Conservation (phyloP, 1,140 invertebrate species). For the Leptopilina clavipes region DNA sequence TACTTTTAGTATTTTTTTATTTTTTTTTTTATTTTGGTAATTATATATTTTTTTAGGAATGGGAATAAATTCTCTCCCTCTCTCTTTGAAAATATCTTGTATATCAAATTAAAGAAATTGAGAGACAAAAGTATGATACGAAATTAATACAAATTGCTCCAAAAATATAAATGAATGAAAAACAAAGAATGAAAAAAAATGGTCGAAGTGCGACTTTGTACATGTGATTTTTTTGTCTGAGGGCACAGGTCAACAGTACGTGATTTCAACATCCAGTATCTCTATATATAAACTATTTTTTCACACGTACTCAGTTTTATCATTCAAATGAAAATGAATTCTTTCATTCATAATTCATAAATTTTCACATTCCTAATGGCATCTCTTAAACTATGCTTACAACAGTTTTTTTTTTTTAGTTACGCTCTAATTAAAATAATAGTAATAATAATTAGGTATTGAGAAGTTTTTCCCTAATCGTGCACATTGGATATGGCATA, state of each 20-base stretch:
- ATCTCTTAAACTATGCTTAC: constrained; percentile 65
- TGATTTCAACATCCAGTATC: constrained; percentile 69
- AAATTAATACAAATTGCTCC: constrained; percentile 24
- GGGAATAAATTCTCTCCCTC: too few species aligned
- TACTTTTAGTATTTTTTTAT: too few species aligned
- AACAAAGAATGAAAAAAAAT: constrained; percentile 53
- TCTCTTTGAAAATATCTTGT: too few species aligned
- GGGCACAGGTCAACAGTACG: constrained; percentile 66
- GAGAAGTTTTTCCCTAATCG: constrained; percentile 68
- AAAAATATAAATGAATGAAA: constrained; percentile 27
- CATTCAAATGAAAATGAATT: constrained; percentile 63
- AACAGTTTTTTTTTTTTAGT: constrained; percentile 59
- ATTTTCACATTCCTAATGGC: constrained; percentile 62
- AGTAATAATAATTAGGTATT: constrained; percentile 61
- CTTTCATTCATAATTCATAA: constrained; percentile 61
- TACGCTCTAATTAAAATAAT: constrained; percentile 71
- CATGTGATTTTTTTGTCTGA: constrained; percentile 59
- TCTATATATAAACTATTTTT: constrained; percentile 64
- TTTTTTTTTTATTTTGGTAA: too few species aligned
- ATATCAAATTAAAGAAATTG: too few species aligned
- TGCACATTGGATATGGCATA: constrained; percentile 68
- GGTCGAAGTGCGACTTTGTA: constrained; percentile 64
- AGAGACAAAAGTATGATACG: neutral
- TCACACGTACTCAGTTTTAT: constrained; percentile 50
- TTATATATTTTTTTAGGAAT: too few species aligned